Evolutionary conservation across 2,113 vertebrate genomes (phyloP).

Genomic region (Sylvilagus bachmani): DNA sequence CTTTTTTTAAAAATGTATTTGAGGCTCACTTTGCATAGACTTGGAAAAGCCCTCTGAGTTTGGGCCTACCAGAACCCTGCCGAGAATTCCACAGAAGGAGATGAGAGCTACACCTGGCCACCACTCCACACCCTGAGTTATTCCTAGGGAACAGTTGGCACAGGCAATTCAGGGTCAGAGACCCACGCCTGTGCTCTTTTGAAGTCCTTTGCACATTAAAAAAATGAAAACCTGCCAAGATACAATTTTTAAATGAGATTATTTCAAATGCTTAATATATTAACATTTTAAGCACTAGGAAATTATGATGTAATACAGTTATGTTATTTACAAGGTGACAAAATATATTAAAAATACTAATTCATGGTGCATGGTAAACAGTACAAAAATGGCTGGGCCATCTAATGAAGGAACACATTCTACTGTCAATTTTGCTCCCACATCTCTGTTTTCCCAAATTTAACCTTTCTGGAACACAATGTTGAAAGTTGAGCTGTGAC

Average conservation of each 20-base stretch:
- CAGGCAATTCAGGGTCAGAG: background rate
- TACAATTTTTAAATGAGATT: background rate
- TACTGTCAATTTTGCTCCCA: background rate
- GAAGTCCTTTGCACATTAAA: background rate
- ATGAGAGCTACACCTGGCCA: background rate
- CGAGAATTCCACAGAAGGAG: background rate
- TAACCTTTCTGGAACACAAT: background rate
- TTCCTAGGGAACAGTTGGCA: background rate
- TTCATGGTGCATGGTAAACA: background rate
- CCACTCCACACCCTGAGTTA: background rate
- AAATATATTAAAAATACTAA: conserved; percentile 31
- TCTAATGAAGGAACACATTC: background rate
- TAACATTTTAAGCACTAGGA: conserved; percentile 1
- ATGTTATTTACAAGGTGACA: background rate
- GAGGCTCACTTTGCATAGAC: background rate
- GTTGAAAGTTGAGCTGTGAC: background rate
- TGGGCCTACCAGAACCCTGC: background rate
- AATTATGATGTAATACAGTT: background rate
- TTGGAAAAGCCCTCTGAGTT: background rate
- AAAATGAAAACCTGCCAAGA: conserved; percentile 50
- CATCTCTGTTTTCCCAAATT: background rate
- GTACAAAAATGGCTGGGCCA: background rate
- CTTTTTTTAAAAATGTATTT: background rate
- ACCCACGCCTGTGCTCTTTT: conserved; percentile 14
- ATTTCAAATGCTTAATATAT: conserved; percentile 10